Conservation (phyloP, 2,888 invertebrate species). For the Aelia acuminata region DNA sequence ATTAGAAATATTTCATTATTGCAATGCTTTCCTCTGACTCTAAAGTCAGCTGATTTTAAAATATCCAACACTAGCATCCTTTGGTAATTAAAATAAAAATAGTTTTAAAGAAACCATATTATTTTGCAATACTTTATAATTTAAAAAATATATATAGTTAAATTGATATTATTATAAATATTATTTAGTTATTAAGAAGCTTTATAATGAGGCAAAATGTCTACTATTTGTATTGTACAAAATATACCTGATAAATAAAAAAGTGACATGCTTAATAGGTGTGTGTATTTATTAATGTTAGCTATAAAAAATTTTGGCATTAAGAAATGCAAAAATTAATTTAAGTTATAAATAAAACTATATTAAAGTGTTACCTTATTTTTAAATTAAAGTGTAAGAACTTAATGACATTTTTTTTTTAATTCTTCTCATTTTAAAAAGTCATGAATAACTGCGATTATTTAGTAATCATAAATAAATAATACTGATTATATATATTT, state of each 20-base stretch:
- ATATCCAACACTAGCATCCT: background rate
- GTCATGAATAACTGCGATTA: slow-evolving; percentile 8
- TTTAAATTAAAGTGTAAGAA: background rate
- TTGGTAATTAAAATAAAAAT: slow-evolving; percentile 19
- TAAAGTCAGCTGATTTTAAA: background rate
- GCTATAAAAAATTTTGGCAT: background rate
- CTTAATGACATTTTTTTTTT: background rate
- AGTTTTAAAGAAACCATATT: background rate
- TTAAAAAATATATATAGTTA: slow-evolving; percentile 1
- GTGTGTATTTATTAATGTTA: slow-evolving; percentile 1
- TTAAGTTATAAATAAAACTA: background rate
- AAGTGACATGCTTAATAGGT: background rate
- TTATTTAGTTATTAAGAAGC: slow-evolving; percentile 23
- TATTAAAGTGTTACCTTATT: background rate
- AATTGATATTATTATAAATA: slow-evolving; percentile 11
- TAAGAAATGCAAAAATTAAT: background rate
- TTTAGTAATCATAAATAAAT: background rate
- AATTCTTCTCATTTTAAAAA: background rate
- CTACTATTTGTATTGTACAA: slow-evolving; percentile 12
- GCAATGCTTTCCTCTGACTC: too few species aligned
- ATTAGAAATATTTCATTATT: too few species aligned
- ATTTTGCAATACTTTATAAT: background rate
- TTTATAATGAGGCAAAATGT: slow-evolving; percentile 13
- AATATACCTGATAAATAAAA: slow-evolving; percentile 20
- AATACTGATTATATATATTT: slow-evolving; percentile 25